Percentiles rank a stretch among this genome's conserved stretches.
These are phyloP conservation scores for Myotis daubentonii DNA, from an alignment of 2,797 vertebrate species.

Conservation along the genomic window DNA sequence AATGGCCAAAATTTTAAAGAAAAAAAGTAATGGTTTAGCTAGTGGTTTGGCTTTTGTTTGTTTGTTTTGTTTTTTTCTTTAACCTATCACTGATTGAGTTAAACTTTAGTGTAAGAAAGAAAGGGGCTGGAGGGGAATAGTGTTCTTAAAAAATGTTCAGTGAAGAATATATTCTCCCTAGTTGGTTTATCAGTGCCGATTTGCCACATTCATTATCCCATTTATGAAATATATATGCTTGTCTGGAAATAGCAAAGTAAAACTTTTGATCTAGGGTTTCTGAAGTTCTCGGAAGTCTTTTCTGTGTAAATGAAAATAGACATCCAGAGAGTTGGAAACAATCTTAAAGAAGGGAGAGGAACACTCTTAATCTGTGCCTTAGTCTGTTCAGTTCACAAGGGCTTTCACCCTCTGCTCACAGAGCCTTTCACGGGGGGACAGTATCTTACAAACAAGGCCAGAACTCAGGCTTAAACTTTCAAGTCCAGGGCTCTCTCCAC, in stretches of 20 bases:
- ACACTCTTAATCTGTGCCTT: neutral
- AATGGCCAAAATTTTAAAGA: conserved; percentile 22
- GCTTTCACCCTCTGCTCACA: neutral
- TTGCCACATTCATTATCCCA: neutral
- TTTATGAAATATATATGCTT: conserved; percentile 18
- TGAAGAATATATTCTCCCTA: neutral
- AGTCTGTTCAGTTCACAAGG: neutral
- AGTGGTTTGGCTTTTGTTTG: neutral
- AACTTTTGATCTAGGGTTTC: conserved; percentile 14
- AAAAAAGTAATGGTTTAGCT: conserved; percentile 8
- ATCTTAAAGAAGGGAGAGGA: neutral
- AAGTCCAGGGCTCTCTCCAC: neutral
- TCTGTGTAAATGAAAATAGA: conserved; percentile 47
- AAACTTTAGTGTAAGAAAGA: conserved; percentile 21
- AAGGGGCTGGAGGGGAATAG: neutral
- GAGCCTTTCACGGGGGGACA: neutral
- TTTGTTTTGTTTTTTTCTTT: neutral
- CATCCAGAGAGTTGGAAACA: neutral
- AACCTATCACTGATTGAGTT: conserved; percentile 26
- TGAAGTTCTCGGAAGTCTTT: conserved; percentile 43
- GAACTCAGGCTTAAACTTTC: neutral
- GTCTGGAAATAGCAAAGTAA: neutral
- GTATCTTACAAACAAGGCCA: neutral
- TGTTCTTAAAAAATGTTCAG: neutral
- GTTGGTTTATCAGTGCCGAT: neutral